Evolutionary conservation across 2,797 vertebrate genomes (phyloP).

Genomic region (Heliangelus exortis): DNA sequence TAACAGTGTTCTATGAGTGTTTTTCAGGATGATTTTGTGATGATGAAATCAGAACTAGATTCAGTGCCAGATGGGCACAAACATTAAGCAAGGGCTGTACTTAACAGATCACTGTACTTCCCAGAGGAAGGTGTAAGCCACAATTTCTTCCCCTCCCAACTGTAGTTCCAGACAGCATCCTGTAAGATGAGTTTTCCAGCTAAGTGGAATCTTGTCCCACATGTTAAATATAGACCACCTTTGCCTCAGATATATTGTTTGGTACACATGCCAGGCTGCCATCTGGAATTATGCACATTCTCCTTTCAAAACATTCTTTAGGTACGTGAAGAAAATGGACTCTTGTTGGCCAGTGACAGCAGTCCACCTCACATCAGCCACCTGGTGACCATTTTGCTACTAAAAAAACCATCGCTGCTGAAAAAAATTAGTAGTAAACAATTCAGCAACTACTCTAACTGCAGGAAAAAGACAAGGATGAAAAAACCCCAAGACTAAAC

Average conservation of each 20-base stretch:
- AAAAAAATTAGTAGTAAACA: background rate
- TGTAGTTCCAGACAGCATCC: background rate
- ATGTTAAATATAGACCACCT: background rate
- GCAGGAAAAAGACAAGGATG: background rate
- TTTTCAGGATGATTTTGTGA: too few relatives aligned
- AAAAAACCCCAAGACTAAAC: background rate
- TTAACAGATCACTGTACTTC: background rate
- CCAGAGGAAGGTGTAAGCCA: background rate
- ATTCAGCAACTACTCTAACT: background rate
- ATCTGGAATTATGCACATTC: background rate
- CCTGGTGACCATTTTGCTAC: background rate
- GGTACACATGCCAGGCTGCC: background rate
- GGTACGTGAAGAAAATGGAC: background rate
- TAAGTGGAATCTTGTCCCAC: background rate
- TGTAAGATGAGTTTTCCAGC: background rate
- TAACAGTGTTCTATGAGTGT: too few relatives aligned
- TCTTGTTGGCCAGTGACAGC: background rate
- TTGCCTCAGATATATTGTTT: background rate
- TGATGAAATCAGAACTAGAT: too few relatives aligned
- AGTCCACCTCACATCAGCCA: background rate
- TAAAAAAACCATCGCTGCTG: background rate
- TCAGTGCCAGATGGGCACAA: background rate
- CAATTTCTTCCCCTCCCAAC: background rate
- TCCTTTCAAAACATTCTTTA: background rate
- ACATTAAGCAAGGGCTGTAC: background rate